Evolutionary conservation across 2,888 invertebrate species (phyloP).

Genomic region (Iselma pallidipennis): DNA sequence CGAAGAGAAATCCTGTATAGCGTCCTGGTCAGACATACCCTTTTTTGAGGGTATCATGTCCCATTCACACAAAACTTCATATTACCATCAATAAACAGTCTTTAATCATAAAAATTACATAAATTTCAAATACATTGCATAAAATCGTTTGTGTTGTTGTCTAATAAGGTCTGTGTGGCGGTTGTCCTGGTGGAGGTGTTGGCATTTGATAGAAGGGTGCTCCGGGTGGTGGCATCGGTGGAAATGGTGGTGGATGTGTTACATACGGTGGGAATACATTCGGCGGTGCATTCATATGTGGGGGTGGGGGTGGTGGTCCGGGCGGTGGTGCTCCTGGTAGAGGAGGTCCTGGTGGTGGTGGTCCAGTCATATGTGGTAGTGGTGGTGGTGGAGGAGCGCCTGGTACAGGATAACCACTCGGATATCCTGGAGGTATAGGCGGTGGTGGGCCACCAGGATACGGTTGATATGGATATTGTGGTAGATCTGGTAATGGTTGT

Average conservation of each 20-base stretch:
- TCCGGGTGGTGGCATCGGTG: slow-evolving; percentile 55
- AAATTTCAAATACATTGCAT: not conserved
- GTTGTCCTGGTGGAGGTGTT: slow-evolving; percentile 47
- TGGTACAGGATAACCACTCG: slow-evolving; percentile 43
- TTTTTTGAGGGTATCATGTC: too few relatives aligned
- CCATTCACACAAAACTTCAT: too few relatives aligned
- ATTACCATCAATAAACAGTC: not conserved
- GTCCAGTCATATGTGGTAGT: slow-evolving; percentile 24
- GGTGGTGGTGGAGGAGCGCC: slow-evolving; percentile 40
- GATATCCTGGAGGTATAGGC: slow-evolving; percentile 48
- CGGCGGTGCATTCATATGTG: slow-evolving; percentile 49
- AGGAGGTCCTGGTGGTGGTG: slow-evolving; percentile 34
- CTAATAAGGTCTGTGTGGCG: slow-evolving; percentile 55
- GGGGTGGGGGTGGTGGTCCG: slow-evolving; percentile 55
- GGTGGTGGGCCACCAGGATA: slow-evolving; percentile 48
- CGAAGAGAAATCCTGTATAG: too few relatives aligned
- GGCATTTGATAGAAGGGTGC: slow-evolving; percentile 53
- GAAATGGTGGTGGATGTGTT: slow-evolving; percentile 49
- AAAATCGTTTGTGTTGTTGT: too few relatives aligned
- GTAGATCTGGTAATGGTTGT: slow-evolving; percentile 44
- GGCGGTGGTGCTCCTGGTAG: slow-evolving; percentile 55
- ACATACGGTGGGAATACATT: slow-evolving; percentile 47
- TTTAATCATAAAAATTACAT: too few relatives aligned
- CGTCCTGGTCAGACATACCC: too few relatives aligned
- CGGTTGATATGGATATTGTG: slow-evolving; percentile 49